Evolutionary conservation across 2,113 vertebrate species (phyloP).

Genomic region (Chloebia gouldiae): DNA sequence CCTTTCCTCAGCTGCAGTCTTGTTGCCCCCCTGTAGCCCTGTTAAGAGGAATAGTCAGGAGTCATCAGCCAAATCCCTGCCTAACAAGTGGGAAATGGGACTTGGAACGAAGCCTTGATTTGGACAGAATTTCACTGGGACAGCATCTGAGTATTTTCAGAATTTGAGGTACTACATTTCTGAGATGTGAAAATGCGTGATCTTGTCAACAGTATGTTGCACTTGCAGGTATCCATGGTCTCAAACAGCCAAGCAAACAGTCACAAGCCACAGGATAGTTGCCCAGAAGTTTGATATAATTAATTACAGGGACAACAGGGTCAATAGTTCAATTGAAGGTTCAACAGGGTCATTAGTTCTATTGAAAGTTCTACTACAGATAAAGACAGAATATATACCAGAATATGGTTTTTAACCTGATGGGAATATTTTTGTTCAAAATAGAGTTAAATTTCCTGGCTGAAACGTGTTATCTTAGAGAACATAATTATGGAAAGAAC

Average conservation of each 20-base stretch:
- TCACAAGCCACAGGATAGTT: background rate
- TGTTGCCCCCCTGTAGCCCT: background rate
- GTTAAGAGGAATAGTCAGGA: background rate
- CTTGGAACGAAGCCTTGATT: background rate
- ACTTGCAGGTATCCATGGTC: background rate
- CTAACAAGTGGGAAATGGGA: background rate
- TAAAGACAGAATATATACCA: background rate
- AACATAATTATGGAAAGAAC: background rate
- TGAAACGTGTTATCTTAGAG: background rate
- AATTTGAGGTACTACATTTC: background rate
- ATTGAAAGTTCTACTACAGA: background rate
- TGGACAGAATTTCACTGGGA: background rate
- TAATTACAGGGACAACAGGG: background rate
- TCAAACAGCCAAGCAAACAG: background rate
- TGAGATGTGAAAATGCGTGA: rapidly evolving
- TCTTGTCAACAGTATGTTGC: background rate
- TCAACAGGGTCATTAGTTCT: background rate
- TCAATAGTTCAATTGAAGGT: background rate
- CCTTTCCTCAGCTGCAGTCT: background rate
- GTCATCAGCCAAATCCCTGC: background rate
- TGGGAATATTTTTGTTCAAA: background rate
- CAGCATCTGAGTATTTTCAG: background rate
- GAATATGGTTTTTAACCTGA: background rate
- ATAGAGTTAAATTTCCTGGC: background rate
- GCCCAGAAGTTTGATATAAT: background rate